Conservation (phyloP, 2,113 vertebrate genomes). For the Sula dactylatra region DNA sequence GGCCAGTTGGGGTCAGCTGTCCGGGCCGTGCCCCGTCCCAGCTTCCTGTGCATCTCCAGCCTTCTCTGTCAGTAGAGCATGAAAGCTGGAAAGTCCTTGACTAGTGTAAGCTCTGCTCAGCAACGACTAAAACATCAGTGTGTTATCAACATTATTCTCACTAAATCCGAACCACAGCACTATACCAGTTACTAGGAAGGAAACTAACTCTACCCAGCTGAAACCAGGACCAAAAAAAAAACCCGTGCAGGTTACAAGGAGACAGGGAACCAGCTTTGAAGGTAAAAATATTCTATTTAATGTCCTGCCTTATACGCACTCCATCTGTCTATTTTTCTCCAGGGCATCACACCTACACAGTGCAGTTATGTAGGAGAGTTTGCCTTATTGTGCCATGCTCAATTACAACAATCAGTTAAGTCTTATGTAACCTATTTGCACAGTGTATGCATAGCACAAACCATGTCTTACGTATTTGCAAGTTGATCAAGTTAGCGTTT, state of each 20-base stretch:
- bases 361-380: background rate
- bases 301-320: background rate
- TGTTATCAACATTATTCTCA: too few relatives aligned
- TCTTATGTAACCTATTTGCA: background rate
- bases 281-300: conserved; percentile 30
- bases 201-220: too few relatives aligned
- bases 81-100: too few relatives aligned
- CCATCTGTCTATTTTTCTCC: conserved; percentile 4
- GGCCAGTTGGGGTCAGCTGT: too few relatives aligned
- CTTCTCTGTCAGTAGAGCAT: too few relatives aligned
- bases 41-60: too few relatives aligned
- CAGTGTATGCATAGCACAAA: background rate
- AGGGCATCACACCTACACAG: conserved; percentile 30
- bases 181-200: too few relatives aligned
- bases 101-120: too few relatives aligned
- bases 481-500: background rate
- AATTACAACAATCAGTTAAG: background rate
- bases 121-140: too few relatives aligned
- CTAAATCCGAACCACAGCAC: too few relatives aligned
- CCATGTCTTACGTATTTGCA: background rate
- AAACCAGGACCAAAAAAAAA: background rate
- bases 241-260: background rate
- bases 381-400: background rate
- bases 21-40: too few relatives aligned
- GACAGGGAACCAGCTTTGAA: conserved; percentile 25